phyloP scores from a whole-genome alignment of 2,888 invertebrate species.

The Bruchidius siliquastri region DNA sequence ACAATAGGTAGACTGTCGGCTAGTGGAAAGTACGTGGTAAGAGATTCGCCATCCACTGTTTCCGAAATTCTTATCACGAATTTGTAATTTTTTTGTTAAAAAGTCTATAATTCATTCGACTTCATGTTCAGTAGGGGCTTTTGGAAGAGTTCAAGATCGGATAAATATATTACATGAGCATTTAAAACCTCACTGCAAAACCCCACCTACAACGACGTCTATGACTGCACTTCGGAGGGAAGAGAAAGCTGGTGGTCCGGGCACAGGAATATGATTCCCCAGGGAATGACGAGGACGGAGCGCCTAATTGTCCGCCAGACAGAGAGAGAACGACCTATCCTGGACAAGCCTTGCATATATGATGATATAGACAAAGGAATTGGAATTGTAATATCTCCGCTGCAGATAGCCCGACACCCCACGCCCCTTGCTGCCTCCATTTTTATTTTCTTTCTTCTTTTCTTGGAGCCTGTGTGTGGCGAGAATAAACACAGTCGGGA shows the following conservation, averaged over 20 bases:
- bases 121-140: no score
- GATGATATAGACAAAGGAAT: constrained; percentile 49
- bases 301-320: constrained; percentile 32
- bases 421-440: not conserved
- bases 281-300: constrained; percentile 41
- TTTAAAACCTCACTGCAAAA: no score
- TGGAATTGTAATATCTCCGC: constrained; percentile 31
- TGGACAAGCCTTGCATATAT: constrained; percentile 49
- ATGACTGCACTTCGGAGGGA: not conserved
- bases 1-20: no score
- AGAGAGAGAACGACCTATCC: constrained; percentile 27
- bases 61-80: no score
- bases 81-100: no score
- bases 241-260: constrained; percentile 10
- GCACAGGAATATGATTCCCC: constrained; percentile 43
- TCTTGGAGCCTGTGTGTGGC: constrained; percentile 14
- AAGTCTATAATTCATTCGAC: no score
- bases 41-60: no score
- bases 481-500: constrained; percentile 33
- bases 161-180: no score
- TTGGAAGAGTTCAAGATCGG: no score
- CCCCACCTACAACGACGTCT: not conserved
- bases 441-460: not conserved
- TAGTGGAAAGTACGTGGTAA: no score
- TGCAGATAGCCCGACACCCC: not conserved